Percentiles rank a stretch among this genome's conserved stretches.
These are phyloP conservation scores for Atta colombica DNA, from an alignment of 1,140 invertebrate species.

Conservation along the genomic window DNA sequence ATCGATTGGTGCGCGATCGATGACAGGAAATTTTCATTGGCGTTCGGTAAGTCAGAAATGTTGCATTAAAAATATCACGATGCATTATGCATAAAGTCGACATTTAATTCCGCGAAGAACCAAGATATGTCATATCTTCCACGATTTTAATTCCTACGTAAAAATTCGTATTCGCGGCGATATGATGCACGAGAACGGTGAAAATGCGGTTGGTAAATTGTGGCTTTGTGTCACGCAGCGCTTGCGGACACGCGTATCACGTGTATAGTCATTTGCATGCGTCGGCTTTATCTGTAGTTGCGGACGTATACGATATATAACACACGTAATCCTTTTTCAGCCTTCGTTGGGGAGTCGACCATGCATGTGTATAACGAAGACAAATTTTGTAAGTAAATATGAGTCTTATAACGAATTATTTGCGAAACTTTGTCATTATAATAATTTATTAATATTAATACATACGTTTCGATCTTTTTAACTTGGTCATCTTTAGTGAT, in stretches of 20 bases:
- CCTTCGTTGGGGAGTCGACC: not conserved
- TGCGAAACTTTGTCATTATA: too few species aligned
- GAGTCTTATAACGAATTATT: too few species aligned
- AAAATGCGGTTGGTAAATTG: not conserved
- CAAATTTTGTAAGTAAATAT: not conserved
- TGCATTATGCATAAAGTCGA: not conserved
- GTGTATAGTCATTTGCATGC: slow-evolving; percentile 21
- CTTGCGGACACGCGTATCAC: slow-evolving; percentile 8
- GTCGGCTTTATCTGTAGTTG: slow-evolving; percentile 1
- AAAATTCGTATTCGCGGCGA: not conserved
- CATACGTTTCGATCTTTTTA: too few species aligned
- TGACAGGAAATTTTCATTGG: slow-evolving; percentile 16
- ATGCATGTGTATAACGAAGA: not conserved
- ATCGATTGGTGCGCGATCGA: slow-evolving; percentile 13
- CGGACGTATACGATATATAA: not conserved
- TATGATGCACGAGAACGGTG: not conserved
- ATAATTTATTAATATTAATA: too few species aligned
- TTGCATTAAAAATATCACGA: slow-evolving; percentile 43
- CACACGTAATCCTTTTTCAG: slow-evolving; percentile 15
- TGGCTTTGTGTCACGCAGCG: not conserved
- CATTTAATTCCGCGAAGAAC: slow-evolving; percentile 6
- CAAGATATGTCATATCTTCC: not conserved
- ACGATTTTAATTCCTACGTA: not conserved
- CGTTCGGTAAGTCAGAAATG: slow-evolving; percentile 9
- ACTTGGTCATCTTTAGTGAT: too few species aligned